Evolutionary conservation across 2,113 vertebrate species (phyloP).

Genomic region (Mesocricetus auratus): DNA sequence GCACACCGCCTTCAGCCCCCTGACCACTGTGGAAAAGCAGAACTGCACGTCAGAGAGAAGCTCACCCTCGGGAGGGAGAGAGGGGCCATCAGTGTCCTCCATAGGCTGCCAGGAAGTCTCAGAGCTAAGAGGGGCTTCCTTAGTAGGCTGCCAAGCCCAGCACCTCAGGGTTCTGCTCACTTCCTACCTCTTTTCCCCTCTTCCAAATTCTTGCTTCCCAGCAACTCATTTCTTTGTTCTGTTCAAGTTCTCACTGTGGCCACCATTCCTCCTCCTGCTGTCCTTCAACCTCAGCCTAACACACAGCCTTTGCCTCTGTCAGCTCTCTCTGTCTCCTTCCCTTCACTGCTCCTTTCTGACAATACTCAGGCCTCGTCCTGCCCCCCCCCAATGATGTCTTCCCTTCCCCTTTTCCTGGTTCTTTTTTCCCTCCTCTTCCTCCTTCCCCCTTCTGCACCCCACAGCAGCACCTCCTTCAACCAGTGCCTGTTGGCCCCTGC

Average conservation of each 20-base stretch:
- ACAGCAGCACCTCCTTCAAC: background rate
- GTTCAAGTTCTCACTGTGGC: rapidly evolving
- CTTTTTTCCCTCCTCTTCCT: background rate
- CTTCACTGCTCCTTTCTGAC: background rate
- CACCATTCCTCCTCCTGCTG: rapidly evolving
- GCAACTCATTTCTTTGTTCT: background rate
- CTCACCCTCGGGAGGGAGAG: background rate
- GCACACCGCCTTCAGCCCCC: background rate
- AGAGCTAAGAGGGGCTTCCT: background rate
- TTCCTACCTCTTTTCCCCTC: background rate
- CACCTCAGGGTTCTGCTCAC: background rate
- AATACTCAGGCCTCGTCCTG: background rate
- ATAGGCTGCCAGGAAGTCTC: background rate
- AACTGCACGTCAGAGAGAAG: background rate
- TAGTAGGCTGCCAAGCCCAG: background rate
- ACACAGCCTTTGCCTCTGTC: background rate
- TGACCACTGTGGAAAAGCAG: background rate
- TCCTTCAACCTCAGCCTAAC: background rate
- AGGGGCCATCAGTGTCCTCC: background rate
- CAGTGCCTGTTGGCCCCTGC: background rate
- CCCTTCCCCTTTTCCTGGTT: background rate
- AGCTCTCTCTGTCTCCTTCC: background rate
- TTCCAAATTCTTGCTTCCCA: background rate
- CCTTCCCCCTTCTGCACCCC: background rate
- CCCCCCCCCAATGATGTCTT: background rate